A percentile compares a stretch with the other conserved stretches of the same genome.
Evolutionary conservation across 2,888 invertebrate genomes (phyloP).

Genomic region (Rotaria socialis): DNA sequence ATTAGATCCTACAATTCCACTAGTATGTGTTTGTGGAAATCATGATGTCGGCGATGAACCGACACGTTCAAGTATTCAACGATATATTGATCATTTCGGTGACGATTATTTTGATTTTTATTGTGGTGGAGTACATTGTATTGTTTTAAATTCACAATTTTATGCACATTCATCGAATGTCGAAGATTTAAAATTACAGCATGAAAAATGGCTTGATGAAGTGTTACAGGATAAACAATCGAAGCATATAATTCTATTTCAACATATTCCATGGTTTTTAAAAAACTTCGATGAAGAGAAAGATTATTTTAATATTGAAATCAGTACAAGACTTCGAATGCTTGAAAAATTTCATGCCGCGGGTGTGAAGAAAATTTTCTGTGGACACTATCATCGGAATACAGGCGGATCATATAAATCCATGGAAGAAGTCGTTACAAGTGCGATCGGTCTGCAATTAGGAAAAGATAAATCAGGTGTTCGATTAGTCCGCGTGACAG

Average conservation of each 20-base stretch:
- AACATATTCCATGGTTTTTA: conserved; percentile 49
- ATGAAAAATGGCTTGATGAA: conserved; percentile 60
- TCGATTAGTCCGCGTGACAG: conserved; percentile 59
- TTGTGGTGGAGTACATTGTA: conserved; percentile 61
- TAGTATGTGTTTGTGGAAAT: conserved; percentile 63
- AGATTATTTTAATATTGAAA: conserved; percentile 58
- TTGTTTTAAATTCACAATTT: conserved; percentile 62
- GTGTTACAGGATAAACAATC: conserved; percentile 50
- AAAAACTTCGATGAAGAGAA: conserved; percentile 49
- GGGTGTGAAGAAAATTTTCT: conserved; percentile 61
- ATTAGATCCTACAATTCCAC: conserved; percentile 59
- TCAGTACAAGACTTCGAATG: conserved; percentile 53
- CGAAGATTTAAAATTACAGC: conserved; percentile 50
- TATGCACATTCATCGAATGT: conserved; percentile 51
- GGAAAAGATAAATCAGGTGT: conserved; percentile 60
- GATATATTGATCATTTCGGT: conserved; percentile 52
- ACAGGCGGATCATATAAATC: conserved; percentile 57
- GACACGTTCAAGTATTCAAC: conserved; percentile 55
- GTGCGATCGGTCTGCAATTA: conserved; percentile 61
- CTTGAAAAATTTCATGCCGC: conserved; percentile 53
- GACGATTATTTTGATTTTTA: conserved; percentile 63
- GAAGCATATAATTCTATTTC: conserved; percentile 46
- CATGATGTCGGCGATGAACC: conserved; percentile 63
- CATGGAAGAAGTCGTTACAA: conserved; percentile 61
- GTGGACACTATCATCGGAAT: conserved; percentile 63